Base-by-base conservation (phyloP, 64 coral and sea anemone species). In the Pocillopora verrucosa region DNA sequence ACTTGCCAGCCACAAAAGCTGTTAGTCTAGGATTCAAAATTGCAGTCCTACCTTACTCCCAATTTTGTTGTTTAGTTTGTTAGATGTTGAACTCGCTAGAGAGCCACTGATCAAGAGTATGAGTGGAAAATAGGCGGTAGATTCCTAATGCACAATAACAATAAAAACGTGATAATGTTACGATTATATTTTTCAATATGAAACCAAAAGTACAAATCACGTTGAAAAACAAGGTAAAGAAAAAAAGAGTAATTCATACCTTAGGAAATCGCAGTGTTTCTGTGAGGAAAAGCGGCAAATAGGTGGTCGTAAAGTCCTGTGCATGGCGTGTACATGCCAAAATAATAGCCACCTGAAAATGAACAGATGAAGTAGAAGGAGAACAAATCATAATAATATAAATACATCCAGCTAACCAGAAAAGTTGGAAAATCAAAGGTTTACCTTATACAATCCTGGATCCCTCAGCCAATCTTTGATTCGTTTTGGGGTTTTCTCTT, bases 61-160 rank as follows among this genome's bases (percentile, higher is more conserved):
- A 14, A 80, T 61, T 61, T 58, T 80, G 9, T 13, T 17, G 56
- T 80, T 62, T 1, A 80, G 78, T 61, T 80, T 80, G 14, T 80
- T 26, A 20, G n/a, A 34, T 9, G 61, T 9, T 5, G 24, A 34
- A 59, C 58, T 80, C 11, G 56, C 58, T 26, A 80, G 16, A 20
- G 78, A 58, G 60, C n/a, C 78, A 58, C 78, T 80, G 24, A 58
- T 4, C 13, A 80, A 59, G 61, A 80, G 78, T 61, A 80, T 59
- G 16, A 80, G 58, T 16, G 78, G 78, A 25, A 80, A 80, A 26
- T 80, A 80, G 58, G 59, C 78, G 25, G 61, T 61, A 15, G 78
- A 22, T 80, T 80, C 20, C 78, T 80, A 78, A 57, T n/a, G 10
- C 34, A 12, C 3, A 11, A 20, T 5, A 61, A 34, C 34, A 61